Evolutionary conservation across 2,888 invertebrate species (phyloP), one percentile per base, ranked within the genome.

Genomic region (Bimastos eiseni): DNA sequence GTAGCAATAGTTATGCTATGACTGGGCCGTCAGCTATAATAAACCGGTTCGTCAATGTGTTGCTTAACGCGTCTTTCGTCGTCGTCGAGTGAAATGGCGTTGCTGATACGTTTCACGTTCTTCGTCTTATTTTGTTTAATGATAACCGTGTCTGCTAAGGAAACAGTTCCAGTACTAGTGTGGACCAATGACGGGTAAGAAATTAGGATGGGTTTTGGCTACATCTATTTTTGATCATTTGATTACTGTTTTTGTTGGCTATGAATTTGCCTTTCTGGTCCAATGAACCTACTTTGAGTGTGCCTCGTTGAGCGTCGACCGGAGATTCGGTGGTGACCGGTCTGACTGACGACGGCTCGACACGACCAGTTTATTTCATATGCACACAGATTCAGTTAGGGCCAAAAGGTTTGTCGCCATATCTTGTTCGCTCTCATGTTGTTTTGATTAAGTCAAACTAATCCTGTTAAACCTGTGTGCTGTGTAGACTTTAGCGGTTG

Each of bases 131-230:
- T 70, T n/a, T 70, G 30, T 70, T 70, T 70, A 70, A 70, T 70
- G 8, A 70, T 8, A 70, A 70, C n/a, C 8, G 86, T 86, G 24
- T 37, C 37, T 34, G 86, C 86, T 19, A 21, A 30, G 86, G 86
- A 86, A 34, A 86, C 24, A 86, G 86, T 86, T 37, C 86, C 86
- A 37, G 86, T 86, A 34, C 86, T 86, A 21, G 86, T 86, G 6
- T 86, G 86, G 86, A 86, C 86, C 36, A 86, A 86, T 33, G 86
- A 86, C 36, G 36, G 36, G 86, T 86, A 86, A 37, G 86, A 70
- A 70, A 30, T n/a, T 70, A 70, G n/a, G 1, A 70, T 70, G n/a
- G 30, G 13, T n/a, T n/a, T n/a, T 8, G 70, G n/a, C 11, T n/a
- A n/a, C n/a, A 70, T 70, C n/a, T n/a, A n/a, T 70, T 6, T 70